These are phyloP conservation scores for Periphyllus acericola DNA, from an alignment of 2,888 invertebrate species.

Conservation along the genomic window DNA sequence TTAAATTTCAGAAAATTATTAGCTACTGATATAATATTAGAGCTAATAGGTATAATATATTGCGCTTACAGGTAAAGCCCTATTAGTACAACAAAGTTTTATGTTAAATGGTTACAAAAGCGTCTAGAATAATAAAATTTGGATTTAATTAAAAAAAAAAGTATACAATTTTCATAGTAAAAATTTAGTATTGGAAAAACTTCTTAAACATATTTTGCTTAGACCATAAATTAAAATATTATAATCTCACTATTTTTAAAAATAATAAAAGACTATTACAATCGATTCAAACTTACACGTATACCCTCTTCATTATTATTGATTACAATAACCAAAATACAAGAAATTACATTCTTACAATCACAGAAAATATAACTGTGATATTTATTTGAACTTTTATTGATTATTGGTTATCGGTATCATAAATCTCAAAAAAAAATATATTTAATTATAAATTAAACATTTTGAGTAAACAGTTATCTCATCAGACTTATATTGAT, in stretches of 20 bases:
- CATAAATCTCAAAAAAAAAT: not conserved
- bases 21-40: slow-evolving; percentile 44
- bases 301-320: not conserved
- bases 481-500: slow-evolving; percentile 6
- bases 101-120: slow-evolving; percentile 16
- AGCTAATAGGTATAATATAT: slow-evolving; percentile 32
- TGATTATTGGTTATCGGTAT: slow-evolving; percentile 14
- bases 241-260: not conserved
- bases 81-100: not conserved
- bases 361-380: slow-evolving; percentile 13
- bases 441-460: not conserved
- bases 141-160: not conserved
- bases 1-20: slow-evolving; percentile 40
- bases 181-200: not conserved
- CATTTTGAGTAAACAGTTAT: not conserved
- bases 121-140: not conserved
- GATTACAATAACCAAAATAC: not conserved
- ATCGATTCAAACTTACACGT: not conserved
- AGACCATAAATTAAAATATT: not conserved
- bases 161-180: not conserved
- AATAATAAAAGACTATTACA: not conserved
- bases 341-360: not conserved
- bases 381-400: not conserved
- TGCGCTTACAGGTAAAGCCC: slow-evolving; percentile 44
- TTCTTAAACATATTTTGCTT: not conserved